These are phyloP conservation scores for Enteromius trimaculatus DNA, from an alignment of 2,797 vertebrate genomes.

Conservation along the genomic window DNA sequence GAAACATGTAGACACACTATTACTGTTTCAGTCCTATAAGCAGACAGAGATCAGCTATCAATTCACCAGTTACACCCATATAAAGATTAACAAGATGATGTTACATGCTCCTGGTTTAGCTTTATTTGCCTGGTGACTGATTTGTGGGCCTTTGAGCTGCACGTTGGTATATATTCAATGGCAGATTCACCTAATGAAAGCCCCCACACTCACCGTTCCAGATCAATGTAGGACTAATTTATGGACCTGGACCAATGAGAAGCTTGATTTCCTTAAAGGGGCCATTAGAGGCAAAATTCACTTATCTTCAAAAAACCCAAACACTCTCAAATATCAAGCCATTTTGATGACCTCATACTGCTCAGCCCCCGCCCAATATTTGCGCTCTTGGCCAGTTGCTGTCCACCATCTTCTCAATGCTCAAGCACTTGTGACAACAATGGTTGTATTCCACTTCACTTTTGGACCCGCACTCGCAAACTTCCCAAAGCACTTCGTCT, in stretches of 20 bases:
- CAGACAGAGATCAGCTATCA: not conserved
- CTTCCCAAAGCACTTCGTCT: not conserved
- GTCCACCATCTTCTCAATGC: no score
- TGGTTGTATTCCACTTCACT: no score
- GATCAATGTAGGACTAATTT: not conserved
- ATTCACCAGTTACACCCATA: not conserved
- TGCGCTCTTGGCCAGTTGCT: no score
- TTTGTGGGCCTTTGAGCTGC: constrained; percentile 13
- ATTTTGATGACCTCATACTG: no score
- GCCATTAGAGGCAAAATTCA: not conserved
- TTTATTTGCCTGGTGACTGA: constrained; percentile 39
- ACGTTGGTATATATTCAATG: constrained; percentile 28
- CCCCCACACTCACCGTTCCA: not conserved
- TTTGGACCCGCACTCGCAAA: no score
- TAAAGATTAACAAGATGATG: constrained; percentile 10
- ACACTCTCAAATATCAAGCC: no score
- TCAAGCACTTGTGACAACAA: no score
- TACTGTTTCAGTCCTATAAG: not conserved
- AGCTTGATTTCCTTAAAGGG: not conserved
- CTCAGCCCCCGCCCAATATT: no score
- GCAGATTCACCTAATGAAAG: not conserved
- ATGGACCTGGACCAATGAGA: not conserved
- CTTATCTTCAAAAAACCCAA: no score
- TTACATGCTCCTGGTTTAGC: not conserved
- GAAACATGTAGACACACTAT: constrained; percentile 5